Base-by-base conservation (phyloP, 1,140 invertebrate genomes). In the Procambarus clarkii region DNA sequence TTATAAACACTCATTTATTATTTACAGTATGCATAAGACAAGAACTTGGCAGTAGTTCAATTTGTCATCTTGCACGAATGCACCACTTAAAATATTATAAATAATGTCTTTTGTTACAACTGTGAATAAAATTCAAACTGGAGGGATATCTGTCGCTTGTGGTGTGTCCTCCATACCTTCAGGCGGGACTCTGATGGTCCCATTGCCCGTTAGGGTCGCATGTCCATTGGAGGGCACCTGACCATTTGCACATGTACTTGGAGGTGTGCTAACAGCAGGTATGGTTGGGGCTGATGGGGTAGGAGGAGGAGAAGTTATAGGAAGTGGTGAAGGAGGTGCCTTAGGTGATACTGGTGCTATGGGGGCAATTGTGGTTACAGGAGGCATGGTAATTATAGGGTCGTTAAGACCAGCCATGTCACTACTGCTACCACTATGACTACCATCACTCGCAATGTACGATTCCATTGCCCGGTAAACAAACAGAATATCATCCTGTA, bases 401-500 rank as follows among this genome's bases (percentile, higher is more conserved):
- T 93, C 92, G 58, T 83, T 78, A 24, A 93, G 89, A 24, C 90
- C 91, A 18, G 93, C 93, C 88, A 92, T 77, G 80, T 91, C 91
- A 78, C 92, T 91, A 80, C 93, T 93, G 88, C 93, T 92, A 46
- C 87, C 90, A 80, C 90, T 92, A 71, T 87, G 84, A 48, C 81
- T 93, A 64, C 93, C 93, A 82, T 93, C 93, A 89, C 92, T 94
- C 24, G 93, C 93, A 34, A 94, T 92, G 92, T 95, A 94, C 50
- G 95, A 94, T 93, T 96, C 96, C 91, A 96, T 94, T 84, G 96
- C 96, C 92, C 95, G 95, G 93, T 97, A 97, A 81, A 97, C 94
- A 93, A 96, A 95, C 91, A 96, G 93, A 89, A 96, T 96, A 93
- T 97, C 96, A 92, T 97, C 96, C 95, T 96, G 94, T n/a, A n/a